A percentile compares a stretch with the other conserved stretches of the same genome.
Evolutionary conservation across 2,113 vertebrate genomes (phyloP).

Genomic region (Nibea albiflora): DNA sequence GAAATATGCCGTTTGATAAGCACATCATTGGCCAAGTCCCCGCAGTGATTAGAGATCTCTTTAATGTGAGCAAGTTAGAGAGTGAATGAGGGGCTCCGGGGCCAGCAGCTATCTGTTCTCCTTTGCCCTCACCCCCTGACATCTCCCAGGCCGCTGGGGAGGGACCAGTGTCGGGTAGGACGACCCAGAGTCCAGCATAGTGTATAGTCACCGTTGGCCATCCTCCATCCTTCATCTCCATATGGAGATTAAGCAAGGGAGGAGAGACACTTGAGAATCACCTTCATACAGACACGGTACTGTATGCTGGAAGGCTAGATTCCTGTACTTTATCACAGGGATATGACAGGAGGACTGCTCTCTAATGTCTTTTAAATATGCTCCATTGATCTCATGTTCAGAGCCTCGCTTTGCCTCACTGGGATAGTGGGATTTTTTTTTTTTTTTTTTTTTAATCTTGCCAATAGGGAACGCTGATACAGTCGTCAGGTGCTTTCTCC

Average conservation of each 20-base stretch:
- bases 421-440: constrained; percentile 4
- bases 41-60: constrained; percentile 85
- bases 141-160: constrained; percentile 44
- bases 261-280: constrained; percentile 58
- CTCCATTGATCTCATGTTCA: constrained; percentile 74
- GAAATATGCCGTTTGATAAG: constrained; percentile 91
- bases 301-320: constrained; percentile 66
- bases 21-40: constrained; percentile 86
- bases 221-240: constrained; percentile 49
- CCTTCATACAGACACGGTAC: constrained; percentile 54
- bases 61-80: constrained; percentile 84
- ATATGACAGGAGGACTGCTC: constrained; percentile 73
- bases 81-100: constrained; percentile 71
- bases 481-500: constrained; percentile 62
- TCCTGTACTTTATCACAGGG: constrained; percentile 70
- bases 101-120: constrained; percentile 69
- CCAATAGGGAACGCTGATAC: constrained; percentile 57
- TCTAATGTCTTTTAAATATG: constrained; percentile 80
- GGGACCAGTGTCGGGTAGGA: constrained; percentile 28
- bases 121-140: constrained; percentile 68
- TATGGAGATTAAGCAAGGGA: constrained; percentile 56
- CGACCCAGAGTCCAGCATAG: constrained; percentile 22
- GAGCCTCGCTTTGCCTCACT: constrained; percentile 57
- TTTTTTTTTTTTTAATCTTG: constrained; percentile 49
- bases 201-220: constrained; percentile 13